Evolutionary conservation across 2,888 invertebrate species (phyloP), one percentile per base, ranked within the genome.

Genomic region (Allygus modestus): DNA sequence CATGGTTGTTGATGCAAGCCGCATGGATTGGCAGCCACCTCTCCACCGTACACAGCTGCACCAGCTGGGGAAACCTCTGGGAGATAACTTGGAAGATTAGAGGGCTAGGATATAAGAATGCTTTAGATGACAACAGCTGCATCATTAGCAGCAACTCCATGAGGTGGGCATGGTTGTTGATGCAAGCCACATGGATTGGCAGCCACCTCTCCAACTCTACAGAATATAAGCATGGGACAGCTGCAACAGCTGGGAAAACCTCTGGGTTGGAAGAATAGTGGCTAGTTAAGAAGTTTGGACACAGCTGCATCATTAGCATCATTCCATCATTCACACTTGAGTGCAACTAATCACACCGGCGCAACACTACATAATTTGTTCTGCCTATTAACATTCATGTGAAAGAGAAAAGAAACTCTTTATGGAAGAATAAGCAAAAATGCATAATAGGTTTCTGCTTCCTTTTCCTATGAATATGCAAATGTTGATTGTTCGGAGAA

Each of bases 201-300:
- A 98, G 91, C 96, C 98, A 97, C 88, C 95, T 94, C 90, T 98
- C 98, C 96, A n/a, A n/a, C n/a, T n/a, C n/a, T n/a, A n/a, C n/a
- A n/a, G n/a, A n/a, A n/a, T n/a, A n/a, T n/a, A n/a, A n/a, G n/a
- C n/a, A n/a, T n/a, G n/a, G n/a, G 0, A 97, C 97, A 96, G 95
- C 93, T 95, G 91, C 0, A 96, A 94, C 87, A 98, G 93, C 88
- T 96, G 95, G 0, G 98, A 97, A 91, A 97, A 98, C 88, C 94
- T 94, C 89, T 94, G 89, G n/a, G n/a, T n/a, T n/a, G n/a, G n/a
- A n/a, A n/a, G n/a, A n/a, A n/a, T n/a, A n/a, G n/a, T n/a, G n/a
- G n/a, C n/a, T n/a, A n/a, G n/a, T n/a, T n/a, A n/a, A n/a, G n/a
- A n/a, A n/a, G n/a, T n/a, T n/a, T n/a, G n/a, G n/a, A n/a, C n/a